Conservation (phyloP, 2,113 vertebrate species). For the Lucifuga dentata region DNA sequence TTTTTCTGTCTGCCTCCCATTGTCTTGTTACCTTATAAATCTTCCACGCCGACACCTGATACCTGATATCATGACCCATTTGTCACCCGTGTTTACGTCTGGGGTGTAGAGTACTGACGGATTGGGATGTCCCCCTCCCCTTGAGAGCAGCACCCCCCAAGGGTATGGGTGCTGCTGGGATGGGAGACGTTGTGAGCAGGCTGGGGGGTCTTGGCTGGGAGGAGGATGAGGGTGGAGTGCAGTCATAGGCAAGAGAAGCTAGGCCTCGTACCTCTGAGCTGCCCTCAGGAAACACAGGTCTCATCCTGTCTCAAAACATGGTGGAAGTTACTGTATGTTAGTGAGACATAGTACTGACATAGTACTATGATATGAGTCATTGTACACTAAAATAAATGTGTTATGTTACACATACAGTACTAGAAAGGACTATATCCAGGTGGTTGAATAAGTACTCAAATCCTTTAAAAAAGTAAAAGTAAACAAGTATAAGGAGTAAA, state of each 20-base stretch:
- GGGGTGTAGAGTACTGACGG: slow-evolving; percentile 56
- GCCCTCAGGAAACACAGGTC: slow-evolving; percentile 63
- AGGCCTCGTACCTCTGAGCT: slow-evolving; percentile 36
- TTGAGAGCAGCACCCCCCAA: neutral
- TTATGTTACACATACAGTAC: slow-evolving; percentile 10
- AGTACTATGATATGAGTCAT: no score
- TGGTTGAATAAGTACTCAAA: no score
- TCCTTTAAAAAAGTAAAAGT: no score
- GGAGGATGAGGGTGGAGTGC: slow-evolving; percentile 40
- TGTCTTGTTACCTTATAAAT: slow-evolving; percentile 76
- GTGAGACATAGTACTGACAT: no score
- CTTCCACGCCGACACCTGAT: slow-evolving; percentile 73
- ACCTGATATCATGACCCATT: slow-evolving; percentile 74
- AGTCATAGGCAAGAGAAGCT: slow-evolving; percentile 21
- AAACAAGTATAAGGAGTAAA: no score
- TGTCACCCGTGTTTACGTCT: slow-evolving; percentile 79
- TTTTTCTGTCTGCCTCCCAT: slow-evolving; percentile 65
- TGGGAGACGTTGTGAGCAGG: slow-evolving; percentile 45
- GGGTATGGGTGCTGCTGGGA: slow-evolving; percentile 57
- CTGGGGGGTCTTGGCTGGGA: slow-evolving; percentile 19
- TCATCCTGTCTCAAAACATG: slow-evolving; percentile 47
- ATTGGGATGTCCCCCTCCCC: slow-evolving; percentile 27
- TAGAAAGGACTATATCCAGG: neutral
- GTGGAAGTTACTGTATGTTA: slow-evolving; percentile 29
- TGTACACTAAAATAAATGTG: slow-evolving; percentile 2